phyloP scores from a whole-genome alignment of 1,140 invertebrate species.

The Helicorthomorpha holstii region DNA sequence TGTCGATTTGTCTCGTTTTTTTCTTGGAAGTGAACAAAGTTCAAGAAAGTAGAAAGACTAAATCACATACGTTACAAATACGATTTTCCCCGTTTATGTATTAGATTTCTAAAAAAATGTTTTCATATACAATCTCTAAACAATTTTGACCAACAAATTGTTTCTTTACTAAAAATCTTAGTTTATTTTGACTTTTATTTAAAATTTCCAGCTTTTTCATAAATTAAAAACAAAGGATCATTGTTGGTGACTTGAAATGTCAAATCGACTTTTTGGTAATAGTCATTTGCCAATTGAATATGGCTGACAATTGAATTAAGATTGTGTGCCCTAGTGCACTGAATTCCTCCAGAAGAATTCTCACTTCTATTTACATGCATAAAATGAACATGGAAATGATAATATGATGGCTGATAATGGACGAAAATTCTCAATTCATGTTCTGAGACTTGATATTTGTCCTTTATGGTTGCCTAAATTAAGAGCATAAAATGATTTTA shows the following conservation, averaged over 20 bases:
- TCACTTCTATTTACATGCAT: conserved; percentile 63
- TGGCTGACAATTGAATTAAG: conserved; percentile 80
- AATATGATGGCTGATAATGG: conserved; percentile 94
- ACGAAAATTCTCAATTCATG: conserved; percentile 61
- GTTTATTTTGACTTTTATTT: too few species aligned
- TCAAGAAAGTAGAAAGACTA: too few species aligned
- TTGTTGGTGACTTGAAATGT: conserved; percentile 22
- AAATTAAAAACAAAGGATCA: not conserved
- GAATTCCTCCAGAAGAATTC: conserved; percentile 37
- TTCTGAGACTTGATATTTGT: conserved; percentile 54
- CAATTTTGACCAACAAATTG: too few species aligned
- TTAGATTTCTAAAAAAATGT: too few species aligned
- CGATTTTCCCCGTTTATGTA: too few species aligned
- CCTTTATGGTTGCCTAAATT: conserved; percentile 50
- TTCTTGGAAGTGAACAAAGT: too few species aligned
- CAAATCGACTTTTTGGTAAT: conserved; percentile 65
- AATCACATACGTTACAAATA: too few species aligned
- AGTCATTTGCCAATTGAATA: conserved; percentile 58
- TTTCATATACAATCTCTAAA: too few species aligned
- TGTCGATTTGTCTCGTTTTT: too few species aligned
- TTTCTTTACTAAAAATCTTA: too few species aligned
- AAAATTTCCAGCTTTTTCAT: not conserved
- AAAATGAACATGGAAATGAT: conserved; percentile 91
- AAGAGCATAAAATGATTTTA: conserved; percentile 22
- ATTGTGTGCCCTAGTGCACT: conserved; percentile 67